Conservation (phyloP, 2,888 invertebrate species). For the Melinaea menophilus region DNA sequence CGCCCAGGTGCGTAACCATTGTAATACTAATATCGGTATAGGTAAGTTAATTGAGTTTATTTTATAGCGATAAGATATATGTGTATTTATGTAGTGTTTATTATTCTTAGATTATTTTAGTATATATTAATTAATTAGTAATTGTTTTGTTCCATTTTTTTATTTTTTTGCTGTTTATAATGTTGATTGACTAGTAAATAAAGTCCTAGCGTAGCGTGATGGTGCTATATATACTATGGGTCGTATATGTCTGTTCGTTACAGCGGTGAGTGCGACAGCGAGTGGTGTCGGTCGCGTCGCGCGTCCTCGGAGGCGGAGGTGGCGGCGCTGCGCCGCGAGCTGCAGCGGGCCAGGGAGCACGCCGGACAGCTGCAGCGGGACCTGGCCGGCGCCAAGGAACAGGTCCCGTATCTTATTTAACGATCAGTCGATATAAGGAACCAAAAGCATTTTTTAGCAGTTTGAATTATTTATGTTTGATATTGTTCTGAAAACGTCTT, state of each 20-base stretch:
- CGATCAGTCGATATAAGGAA: background rate
- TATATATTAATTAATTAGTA: no score
- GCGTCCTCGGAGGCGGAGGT: constrained; percentile 65
- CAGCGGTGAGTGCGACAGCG: constrained; percentile 62
- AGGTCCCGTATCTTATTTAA: constrained; percentile 40
- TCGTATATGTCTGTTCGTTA: background rate
- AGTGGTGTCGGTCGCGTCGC: constrained; percentile 77
- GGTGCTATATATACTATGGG: background rate
- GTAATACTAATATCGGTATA: background rate
- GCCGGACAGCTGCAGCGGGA: constrained; percentile 49
- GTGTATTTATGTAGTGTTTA: no score
- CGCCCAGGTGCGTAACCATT: constrained; percentile 27
- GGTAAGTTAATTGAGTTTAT: background rate
- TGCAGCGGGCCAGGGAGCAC: constrained; percentile 51
- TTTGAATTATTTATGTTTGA: no score
- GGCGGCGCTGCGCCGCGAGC: constrained; percentile 75
- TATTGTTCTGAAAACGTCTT: no score
- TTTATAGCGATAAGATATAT: no score
- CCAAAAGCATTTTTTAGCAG: no score
- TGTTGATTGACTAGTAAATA: no score
- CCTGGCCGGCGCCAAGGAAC: constrained; percentile 48
- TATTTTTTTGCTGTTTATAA: no score
- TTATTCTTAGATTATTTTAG: no score
- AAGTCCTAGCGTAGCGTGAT: no score
- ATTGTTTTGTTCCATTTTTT: no score